Conservation (phyloP, 1,140 invertebrate genomes). For the Chironomus tepperi region DNA sequence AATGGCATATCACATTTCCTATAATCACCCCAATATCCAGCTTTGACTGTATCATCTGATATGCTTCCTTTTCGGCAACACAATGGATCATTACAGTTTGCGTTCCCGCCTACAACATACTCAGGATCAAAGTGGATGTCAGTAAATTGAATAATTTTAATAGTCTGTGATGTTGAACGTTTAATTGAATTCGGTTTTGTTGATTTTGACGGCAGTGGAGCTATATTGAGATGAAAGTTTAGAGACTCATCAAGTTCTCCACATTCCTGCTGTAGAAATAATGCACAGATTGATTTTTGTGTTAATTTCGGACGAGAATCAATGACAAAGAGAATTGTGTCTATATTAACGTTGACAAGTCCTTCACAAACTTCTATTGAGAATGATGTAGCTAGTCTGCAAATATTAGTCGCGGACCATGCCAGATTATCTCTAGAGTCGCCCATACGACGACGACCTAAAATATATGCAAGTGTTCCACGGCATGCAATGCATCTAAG, state of each 20-base stretch:
- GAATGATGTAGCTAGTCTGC: not conserved
- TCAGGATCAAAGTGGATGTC: conserved; percentile 69
- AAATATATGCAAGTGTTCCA: not conserved
- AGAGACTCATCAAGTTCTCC: not conserved
- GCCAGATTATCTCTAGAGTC: not conserved
- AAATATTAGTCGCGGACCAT: not conserved
- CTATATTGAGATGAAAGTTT: not conserved
- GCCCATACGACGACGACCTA: not conserved
- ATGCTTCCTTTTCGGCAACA: conserved; percentile 48
- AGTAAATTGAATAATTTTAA: conserved; percentile 47
- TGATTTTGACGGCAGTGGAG: too few species aligned
- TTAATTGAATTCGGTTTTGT: not conserved
- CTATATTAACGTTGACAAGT: not conserved
- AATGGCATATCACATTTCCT: conserved; percentile 58
- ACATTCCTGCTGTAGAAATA: not conserved
- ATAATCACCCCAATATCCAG: conserved; percentile 66
- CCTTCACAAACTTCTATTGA: not conserved
- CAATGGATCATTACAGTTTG: conserved; percentile 56
- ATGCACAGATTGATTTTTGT: not conserved
- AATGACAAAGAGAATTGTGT: not conserved
- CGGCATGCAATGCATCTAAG: not conserved
- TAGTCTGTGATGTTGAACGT: not conserved
- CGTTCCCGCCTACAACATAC: conserved; percentile 54
- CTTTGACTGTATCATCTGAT: conserved; percentile 31
- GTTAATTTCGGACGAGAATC: not conserved